These are phyloP conservation scores for Nettapus auritus DNA, from an alignment of 2,113 vertebrate genomes.

Conservation along the genomic window DNA sequence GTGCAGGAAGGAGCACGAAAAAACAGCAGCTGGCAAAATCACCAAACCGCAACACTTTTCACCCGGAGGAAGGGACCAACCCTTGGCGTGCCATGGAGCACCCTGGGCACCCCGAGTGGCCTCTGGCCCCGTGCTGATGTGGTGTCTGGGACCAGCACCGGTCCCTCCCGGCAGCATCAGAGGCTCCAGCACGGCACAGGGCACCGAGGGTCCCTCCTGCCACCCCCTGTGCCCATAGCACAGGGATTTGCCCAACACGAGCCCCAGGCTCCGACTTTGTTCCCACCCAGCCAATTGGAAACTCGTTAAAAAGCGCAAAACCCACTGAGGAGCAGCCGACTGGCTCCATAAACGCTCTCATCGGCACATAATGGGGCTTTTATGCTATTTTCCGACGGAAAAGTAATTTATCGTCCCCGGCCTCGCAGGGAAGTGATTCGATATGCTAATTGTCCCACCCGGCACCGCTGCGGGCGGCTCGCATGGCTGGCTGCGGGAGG, in stretches of 20 bases:
- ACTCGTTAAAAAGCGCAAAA: background rate
- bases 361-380: background rate
- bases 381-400: background rate
- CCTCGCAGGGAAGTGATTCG: background rate
- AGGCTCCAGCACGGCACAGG: fast-evolving
- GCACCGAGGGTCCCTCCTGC: background rate
- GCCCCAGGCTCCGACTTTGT: background rate
- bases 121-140: background rate
- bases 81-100: fast-evolving
- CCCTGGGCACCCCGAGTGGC: background rate
- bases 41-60: background rate
- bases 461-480: background rate
- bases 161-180: no score
- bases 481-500: background rate
- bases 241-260: background rate
- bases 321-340: background rate
- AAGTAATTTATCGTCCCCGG: background rate
- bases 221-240: background rate
- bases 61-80: no score
- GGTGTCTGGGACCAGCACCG: fast-evolving
- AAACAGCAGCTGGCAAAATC: no score
- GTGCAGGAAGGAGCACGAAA: background rate
- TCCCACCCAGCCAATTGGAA: background rate
- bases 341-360: background rate
- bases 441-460: background rate